Evolutionary conservation across 2,113 vertebrate genomes (phyloP).

Genomic region (Calyptommatus sinebrachiatus): DNA sequence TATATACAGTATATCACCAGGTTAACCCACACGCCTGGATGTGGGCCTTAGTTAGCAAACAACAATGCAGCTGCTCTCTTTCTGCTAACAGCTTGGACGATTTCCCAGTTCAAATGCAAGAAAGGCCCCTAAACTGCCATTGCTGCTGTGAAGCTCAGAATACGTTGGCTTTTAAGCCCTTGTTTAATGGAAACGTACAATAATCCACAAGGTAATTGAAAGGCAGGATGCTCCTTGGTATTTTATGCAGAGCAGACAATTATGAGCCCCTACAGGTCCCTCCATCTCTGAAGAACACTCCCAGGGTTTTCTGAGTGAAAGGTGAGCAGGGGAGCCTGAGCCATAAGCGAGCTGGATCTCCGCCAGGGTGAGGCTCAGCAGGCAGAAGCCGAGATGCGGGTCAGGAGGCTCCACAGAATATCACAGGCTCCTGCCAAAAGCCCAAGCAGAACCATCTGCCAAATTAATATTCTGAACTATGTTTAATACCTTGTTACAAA

Average conservation of each 20-base stretch:
- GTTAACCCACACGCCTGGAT: no score
- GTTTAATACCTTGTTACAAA: slow-evolving; percentile 62
- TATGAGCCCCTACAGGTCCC: neutral
- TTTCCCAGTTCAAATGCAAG: no score
- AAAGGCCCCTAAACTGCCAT: no score
- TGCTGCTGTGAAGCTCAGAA: no score
- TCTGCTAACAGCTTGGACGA: no score
- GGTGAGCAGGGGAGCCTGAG: slow-evolving; percentile 37
- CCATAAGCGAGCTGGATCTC: slow-evolving; percentile 49
- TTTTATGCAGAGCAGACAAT: neutral
- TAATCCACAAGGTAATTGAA: neutral
- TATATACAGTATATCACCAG: no score
- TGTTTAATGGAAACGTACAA: neutral
- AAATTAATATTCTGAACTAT: slow-evolving; percentile 66
- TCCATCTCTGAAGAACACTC: neutral
- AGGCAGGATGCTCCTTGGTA: neutral
- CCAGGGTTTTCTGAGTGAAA: slow-evolving; percentile 14
- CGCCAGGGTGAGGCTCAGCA: slow-evolving; percentile 55
- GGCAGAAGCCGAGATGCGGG: slow-evolving; percentile 45
- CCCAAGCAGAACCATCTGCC: slow-evolving; percentile 65
- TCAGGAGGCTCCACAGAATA: slow-evolving; percentile 34
- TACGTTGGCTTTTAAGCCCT: no score
- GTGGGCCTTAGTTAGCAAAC: no score
- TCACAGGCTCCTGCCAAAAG: slow-evolving; percentile 61
- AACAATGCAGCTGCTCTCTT: no score